These are phyloP conservation scores for Elachura formosa DNA, from an alignment of 2,113 vertebrate genomes.

Conservation along the genomic window DNA sequence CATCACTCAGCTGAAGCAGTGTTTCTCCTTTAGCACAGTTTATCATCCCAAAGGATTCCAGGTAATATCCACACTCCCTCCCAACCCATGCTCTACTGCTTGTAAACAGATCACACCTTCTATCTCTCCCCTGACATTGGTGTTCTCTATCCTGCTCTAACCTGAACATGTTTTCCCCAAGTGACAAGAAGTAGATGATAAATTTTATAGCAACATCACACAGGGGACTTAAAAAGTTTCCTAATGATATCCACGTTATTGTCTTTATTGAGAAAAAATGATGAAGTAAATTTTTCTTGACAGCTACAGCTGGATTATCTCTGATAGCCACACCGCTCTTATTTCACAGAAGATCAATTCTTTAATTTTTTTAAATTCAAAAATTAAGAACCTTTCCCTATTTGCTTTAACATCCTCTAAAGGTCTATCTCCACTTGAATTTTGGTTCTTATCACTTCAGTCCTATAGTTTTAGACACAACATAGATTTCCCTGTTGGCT, in stretches of 20 bases:
- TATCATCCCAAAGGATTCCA: not conserved
- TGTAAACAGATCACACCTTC: not conserved
- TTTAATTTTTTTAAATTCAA: not conserved
- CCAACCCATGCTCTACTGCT: not conserved
- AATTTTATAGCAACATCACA: not conserved
- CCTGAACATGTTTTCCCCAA: not conserved
- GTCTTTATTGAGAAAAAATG: not conserved
- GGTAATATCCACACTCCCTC: not conserved
- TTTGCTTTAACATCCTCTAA: not conserved
- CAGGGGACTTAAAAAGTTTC: not conserved
- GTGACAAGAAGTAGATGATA: not conserved
- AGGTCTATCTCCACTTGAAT: not conserved
- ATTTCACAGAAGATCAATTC: not conserved
- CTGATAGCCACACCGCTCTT: not conserved
- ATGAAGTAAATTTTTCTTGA: not conserved
- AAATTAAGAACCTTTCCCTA: not conserved
- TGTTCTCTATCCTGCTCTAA: not conserved
- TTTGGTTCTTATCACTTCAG: not conserved
- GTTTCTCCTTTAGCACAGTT: not conserved
- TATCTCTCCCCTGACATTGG: not conserved
- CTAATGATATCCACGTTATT: not conserved
- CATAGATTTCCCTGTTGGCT: not conserved
- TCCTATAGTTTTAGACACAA: not conserved
- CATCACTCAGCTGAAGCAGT: not conserved
- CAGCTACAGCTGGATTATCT: not conserved